A percentile compares a stretch with the other conserved stretches of the same genome.
These are phyloP conservation scores for Accipiter minullus DNA, from an alignment of 2,797 vertebrate species.

Conservation along the genomic window DNA sequence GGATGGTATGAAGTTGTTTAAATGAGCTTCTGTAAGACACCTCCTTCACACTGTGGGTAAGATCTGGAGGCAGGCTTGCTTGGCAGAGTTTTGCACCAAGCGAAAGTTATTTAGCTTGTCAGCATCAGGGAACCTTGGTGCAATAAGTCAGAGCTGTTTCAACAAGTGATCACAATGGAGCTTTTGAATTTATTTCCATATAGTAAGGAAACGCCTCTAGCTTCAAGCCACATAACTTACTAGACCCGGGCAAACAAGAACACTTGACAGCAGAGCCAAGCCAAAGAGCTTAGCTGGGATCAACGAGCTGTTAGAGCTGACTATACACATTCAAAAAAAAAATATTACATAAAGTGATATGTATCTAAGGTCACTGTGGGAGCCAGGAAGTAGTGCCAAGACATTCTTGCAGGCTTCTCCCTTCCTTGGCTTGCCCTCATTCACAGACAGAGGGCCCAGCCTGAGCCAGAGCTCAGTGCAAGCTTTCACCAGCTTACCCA, in stretches of 20 bases:
- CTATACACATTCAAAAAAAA: conserved; percentile 68
- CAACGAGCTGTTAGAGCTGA: conserved; percentile 37
- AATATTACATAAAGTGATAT: conserved; percentile 53
- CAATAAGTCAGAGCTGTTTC: background rate
- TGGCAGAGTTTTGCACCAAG: background rate
- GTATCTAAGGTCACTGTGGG: conserved; percentile 65
- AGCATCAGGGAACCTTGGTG: background rate
- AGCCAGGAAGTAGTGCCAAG: conserved; percentile 63
- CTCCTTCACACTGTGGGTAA: background rate
- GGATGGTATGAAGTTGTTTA: background rate
- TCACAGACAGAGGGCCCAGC: background rate
- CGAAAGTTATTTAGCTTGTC: background rate
- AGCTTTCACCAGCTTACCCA: conserved; percentile 26
- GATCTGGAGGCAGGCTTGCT: background rate
- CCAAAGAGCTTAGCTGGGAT: conserved; percentile 42
- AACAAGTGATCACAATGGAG: conserved; percentile 12
- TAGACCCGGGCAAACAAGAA: background rate
- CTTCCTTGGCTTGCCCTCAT: conserved; percentile 45
- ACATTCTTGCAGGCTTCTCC: conserved; percentile 49
- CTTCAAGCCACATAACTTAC: background rate
- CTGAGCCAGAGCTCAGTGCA: background rate
- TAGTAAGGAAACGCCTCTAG: background rate
- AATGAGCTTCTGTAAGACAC: background rate
- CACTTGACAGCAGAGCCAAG: conserved; percentile 37
- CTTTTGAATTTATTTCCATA: conserved; percentile 25